phyloP scores from a whole-genome alignment of 2,888 invertebrate genomes.

The Nyleta sp. region DNA sequence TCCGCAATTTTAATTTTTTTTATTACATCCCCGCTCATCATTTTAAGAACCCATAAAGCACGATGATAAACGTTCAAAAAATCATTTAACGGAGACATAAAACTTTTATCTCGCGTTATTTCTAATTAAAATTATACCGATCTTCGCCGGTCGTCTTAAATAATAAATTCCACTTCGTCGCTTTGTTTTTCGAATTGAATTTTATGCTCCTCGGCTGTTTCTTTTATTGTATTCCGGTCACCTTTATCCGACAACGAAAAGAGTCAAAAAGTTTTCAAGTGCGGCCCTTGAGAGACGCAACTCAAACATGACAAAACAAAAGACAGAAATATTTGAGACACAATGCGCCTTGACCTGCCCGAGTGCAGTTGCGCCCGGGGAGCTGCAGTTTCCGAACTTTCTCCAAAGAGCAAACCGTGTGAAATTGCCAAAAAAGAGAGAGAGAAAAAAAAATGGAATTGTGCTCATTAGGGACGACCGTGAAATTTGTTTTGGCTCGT shows the following conservation, averaged over 20 bases:
- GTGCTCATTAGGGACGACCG: background rate
- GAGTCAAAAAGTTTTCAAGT: constrained; percentile 32
- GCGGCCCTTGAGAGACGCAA: constrained; percentile 14
- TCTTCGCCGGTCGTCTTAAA: background rate
- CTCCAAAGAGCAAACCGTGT: constrained; percentile 11
- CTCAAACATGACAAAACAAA: constrained; percentile 32
- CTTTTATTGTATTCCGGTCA: constrained; percentile 9
- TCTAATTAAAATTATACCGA: constrained; percentile 6
- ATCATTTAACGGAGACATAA: constrained; percentile 7
- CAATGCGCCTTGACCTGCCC: constrained; percentile 31
- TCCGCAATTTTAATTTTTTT: constrained; percentile 33
- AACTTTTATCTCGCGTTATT: background rate
- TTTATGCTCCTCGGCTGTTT: background rate
- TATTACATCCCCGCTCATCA: background rate
- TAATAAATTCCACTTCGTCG: constrained; percentile 11
- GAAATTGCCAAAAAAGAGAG: constrained; percentile 15
- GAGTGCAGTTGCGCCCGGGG: constrained; percentile 6
- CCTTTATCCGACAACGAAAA: background rate
- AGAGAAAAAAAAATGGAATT: constrained; percentile 4
- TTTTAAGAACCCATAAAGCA: constrained; percentile 5
- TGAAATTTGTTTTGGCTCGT: background rate
- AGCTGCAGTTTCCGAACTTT: constrained; percentile 23
- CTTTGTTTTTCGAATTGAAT: constrained; percentile 2
- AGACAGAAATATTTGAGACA: constrained; percentile 19
- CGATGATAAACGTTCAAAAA: constrained; percentile 20